Conservation (phyloP, 2,113 vertebrate species). For the Micromys minutus region DNA sequence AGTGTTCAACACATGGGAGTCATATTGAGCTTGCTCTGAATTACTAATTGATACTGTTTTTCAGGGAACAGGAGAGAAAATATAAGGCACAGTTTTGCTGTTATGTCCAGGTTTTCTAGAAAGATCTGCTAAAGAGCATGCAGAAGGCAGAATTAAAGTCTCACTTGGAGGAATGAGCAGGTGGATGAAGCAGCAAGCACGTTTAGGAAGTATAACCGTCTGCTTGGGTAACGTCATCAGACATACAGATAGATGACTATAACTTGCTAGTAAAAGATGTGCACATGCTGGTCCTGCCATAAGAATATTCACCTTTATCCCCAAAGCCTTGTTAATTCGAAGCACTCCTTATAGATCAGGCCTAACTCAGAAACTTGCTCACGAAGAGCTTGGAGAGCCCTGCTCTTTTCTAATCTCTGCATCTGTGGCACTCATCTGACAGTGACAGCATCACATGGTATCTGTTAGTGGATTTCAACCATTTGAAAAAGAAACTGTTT, state of each 20-base stretch:
- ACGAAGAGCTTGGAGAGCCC: neutral
- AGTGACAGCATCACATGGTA: too few relatives aligned
- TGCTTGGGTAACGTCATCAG: neutral
- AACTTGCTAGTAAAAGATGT: neutral
- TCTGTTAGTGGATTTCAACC: conserved; percentile 2
- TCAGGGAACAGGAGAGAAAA: neutral
- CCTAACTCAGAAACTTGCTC: neutral
- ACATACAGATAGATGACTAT: neutral
- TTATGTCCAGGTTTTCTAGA: neutral
- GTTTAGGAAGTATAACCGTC: neutral
- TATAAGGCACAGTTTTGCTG: neutral
- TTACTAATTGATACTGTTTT: neutral
- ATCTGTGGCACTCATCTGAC: neutral
- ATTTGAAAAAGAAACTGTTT: neutral
- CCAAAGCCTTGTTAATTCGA: conserved; percentile 12
- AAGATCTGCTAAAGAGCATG: neutral
- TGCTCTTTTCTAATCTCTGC: neutral
- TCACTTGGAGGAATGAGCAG: neutral
- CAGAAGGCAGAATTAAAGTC: neutral
- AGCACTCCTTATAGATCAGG: neutral
- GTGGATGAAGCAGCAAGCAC: neutral
- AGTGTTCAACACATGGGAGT: neutral
- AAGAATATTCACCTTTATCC: neutral
- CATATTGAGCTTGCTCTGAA: neutral
- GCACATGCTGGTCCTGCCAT: neutral